Evolutionary conservation across 2,888 invertebrate species (phyloP).

Genomic region (Norana najaformis): DNA sequence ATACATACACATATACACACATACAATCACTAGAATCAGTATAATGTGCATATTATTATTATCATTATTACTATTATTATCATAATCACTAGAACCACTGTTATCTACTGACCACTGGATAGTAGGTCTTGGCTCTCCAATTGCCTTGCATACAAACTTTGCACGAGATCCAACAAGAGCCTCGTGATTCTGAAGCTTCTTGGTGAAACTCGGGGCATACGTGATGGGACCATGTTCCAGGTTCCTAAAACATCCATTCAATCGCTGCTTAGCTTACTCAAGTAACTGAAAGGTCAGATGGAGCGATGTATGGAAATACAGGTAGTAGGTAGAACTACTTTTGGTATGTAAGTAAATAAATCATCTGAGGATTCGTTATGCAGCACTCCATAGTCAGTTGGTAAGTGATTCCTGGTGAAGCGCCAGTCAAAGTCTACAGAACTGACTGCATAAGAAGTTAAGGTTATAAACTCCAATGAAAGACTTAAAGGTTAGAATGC

Average conservation of each 20-base stretch:
- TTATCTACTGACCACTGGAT: conserved; percentile 72
- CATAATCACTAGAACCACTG: not conserved
- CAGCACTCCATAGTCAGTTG: too few relatives aligned
- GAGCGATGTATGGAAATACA: not conserved
- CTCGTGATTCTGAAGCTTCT: conserved; percentile 51
- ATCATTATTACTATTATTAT: not conserved
- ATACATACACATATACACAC: too few relatives aligned
- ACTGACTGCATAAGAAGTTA: too few relatives aligned
- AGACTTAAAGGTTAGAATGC: too few relatives aligned
- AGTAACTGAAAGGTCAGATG: not conserved
- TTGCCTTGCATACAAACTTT: conserved; percentile 75
- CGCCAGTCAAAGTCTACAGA: too few relatives aligned
- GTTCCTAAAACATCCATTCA: conserved; percentile 22
- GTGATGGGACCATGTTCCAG: conserved; percentile 43
- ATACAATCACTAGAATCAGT: too few relatives aligned
- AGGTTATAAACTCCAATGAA: too few relatives aligned
- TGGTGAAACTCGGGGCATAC: conserved; percentile 55
- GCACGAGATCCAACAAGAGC: conserved; percentile 46
- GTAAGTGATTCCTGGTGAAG: too few relatives aligned
- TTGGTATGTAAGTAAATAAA: not conserved
- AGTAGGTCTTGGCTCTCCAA: conserved; percentile 71
- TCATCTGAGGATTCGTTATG: not conserved
- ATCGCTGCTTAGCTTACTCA: conserved; percentile 7
- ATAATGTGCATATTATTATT: too few relatives aligned
- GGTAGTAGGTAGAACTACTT: not conserved